Evolutionary conservation across 2,888 invertebrate species (phyloP), one percentile per base, ranked within the genome.

Genomic region (Parnassius apollo): DNA sequence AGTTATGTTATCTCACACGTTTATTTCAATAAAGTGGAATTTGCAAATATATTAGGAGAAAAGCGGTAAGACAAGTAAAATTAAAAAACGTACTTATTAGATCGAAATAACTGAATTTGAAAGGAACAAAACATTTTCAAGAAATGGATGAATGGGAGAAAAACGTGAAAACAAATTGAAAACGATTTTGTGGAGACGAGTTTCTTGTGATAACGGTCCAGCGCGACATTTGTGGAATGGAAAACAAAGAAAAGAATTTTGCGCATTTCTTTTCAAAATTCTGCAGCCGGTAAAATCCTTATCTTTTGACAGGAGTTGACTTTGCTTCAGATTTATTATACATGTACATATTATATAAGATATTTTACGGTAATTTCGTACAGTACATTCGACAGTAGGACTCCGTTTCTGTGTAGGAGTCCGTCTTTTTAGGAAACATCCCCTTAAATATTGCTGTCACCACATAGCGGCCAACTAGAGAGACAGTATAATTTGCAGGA

Each of bases 161-260:
- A 60, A 53, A 60, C 60, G 53, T 53, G 57, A 25, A 62, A 62
- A 62, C 62, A 62, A 62, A 62, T 62, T 62, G 62, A 57, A 62
- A 62, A 57, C 62, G 62, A 62, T 62, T 62, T 48, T 48, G 54
- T 10, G 57, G 62, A 53, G 57, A 46, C 62, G 53, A 57, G 57
- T 57, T 46, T 46, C 22, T 44, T 53, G 57, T 62, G 62, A 62
- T 57, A 57, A 57, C 57, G 62, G 57, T 53, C 48, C 57, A 50
- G 53, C 35, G 62, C 51, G 57, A 57, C 62, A 62, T 62, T 62
- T 62, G 62, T 62, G 53, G 46, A 61, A 49, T 18, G 52, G 53
- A 48, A 61, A 62, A 62, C 57, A 53, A 57, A 52, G 53, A 42
- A 52, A 44, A 52, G 53, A 54, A 60, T 18, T 62, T 62, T 54